These are phyloP conservation scores for Diplodus puntazzo DNA, from an alignment of 2,797 vertebrate species.

Conservation along the genomic window DNA sequence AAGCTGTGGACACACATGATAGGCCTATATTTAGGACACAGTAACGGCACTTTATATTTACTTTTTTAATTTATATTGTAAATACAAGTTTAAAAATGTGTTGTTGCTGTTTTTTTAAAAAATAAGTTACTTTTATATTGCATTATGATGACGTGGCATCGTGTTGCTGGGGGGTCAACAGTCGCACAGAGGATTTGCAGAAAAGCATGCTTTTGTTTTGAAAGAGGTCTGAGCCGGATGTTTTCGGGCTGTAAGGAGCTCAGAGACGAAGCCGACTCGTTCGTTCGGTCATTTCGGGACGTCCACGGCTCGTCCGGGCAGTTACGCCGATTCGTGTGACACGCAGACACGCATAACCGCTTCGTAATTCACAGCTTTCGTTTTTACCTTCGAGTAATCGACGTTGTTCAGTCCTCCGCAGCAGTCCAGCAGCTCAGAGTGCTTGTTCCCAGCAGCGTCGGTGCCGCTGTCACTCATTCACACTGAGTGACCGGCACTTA, in stretches of 20 bases:
- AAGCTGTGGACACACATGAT: too few relatives aligned
- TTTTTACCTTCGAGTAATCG: conserved; percentile 84
- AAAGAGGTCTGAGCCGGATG: not conserved
- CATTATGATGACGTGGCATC: too few relatives aligned
- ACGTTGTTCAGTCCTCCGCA: conserved; percentile 85
- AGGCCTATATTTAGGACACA: too few relatives aligned
- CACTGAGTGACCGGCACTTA: not conserved
- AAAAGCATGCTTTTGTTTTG: conserved; percentile 61
- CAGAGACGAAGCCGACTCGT: accelerated
- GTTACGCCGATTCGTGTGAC: accelerated
- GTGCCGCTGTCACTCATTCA: conserved; percentile 52
- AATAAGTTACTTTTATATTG: too few relatives aligned
- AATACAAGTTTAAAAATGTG: too few relatives aligned
- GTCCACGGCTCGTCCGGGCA: not conserved
- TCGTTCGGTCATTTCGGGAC: not conserved
- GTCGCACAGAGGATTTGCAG: not conserved
- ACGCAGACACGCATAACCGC: accelerated
- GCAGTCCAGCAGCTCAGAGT: conserved; percentile 72
- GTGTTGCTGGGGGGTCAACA: too few relatives aligned
- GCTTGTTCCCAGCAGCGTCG: not conserved
- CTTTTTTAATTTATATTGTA: too few relatives aligned
- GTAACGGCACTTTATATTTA: too few relatives aligned
- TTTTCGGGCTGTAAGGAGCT: conserved; percentile 18
- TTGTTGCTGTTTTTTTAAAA: too few relatives aligned
- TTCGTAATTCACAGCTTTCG: not conserved